phyloP scores from a whole-genome alignment of 2,113 vertebrate species.

The Eurystomus gularis region DNA sequence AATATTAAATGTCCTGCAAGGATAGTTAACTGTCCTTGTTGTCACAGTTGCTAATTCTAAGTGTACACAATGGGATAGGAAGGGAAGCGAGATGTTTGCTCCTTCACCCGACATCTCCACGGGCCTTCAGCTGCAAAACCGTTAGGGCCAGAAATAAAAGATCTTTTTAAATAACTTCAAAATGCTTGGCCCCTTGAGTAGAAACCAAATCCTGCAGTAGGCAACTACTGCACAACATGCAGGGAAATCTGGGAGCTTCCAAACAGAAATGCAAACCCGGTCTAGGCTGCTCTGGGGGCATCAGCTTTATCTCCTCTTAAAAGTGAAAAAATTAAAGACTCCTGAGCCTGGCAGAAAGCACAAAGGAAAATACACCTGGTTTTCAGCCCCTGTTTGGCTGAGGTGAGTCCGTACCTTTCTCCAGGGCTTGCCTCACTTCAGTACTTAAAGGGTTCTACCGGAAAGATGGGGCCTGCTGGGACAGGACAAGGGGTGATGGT shows the following conservation, averaged over 20 bases:
- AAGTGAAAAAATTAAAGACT: not conserved
- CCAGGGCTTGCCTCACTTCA: not conserved
- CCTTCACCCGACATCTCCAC: not conserved
- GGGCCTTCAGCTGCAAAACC: not conserved
- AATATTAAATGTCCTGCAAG: not conserved
- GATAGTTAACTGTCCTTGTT: not conserved
- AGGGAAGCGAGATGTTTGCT: not conserved
- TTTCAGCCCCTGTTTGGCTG: not conserved
- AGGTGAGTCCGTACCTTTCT: not conserved
- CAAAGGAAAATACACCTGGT: not conserved
- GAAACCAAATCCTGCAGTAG: not conserved
- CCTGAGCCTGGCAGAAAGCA: not conserved
- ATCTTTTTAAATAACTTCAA: not conserved
- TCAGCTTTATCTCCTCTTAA: not conserved
- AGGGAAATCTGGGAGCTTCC: not conserved
- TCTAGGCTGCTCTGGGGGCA: not conserved
- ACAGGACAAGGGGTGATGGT: too few species aligned
- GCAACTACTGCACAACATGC: too few species aligned
- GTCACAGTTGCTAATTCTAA: not conserved
- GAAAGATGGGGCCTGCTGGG: too few species aligned
- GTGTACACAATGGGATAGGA: accelerated
- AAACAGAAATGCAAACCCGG: not conserved
- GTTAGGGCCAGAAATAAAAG: not conserved
- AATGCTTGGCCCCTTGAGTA: not conserved
- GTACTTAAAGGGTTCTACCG: too few species aligned